phyloP scores from a whole-genome alignment of 2,113 vertebrate species.

The Ranitomeya imitator region DNA sequence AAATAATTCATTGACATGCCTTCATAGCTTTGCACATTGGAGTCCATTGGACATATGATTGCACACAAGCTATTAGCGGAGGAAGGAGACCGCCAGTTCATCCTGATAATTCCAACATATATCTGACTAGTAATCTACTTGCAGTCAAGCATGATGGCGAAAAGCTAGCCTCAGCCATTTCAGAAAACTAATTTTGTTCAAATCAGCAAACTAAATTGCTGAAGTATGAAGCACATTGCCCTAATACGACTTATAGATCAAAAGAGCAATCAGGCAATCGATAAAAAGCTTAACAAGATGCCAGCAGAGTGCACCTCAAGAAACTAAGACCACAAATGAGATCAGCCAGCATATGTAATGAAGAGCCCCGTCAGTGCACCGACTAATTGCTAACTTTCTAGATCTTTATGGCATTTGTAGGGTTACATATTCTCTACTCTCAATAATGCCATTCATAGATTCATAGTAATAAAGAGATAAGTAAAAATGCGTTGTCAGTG shows the following conservation, averaged over 20 bases:
- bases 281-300: slow-evolving; percentile 54
- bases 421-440: neutral
- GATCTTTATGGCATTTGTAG: neutral
- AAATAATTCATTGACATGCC: slow-evolving; percentile 32
- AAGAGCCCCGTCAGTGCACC: neutral
- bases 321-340: slow-evolving; percentile 16
- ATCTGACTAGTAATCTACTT: slow-evolving; percentile 39
- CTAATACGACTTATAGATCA: slow-evolving; percentile 42
- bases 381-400: neutral
- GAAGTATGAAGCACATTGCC: slow-evolving; percentile 38
- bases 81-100: neutral
- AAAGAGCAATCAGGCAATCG: slow-evolving; percentile 45
- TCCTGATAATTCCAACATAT: slow-evolving; percentile 34
- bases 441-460: neutral
- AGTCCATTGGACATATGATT: slow-evolving; percentile 18
- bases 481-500: neutral
- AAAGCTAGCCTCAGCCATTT: slow-evolving; percentile 48
- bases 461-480: neutral
- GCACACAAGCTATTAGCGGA: slow-evolving; percentile 37
- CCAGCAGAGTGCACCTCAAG: slow-evolving; percentile 1
- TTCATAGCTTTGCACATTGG: slow-evolving; percentile 11
- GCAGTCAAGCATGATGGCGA: slow-evolving; percentile 33
- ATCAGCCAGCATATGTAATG: neutral
- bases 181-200: slow-evolving; percentile 39
- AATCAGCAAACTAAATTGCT: slow-evolving; percentile 53